phyloP scores from a whole-genome alignment of 35 echinoderm and acorn worm genomes.

The Eucidaris tribuloides region DNA sequence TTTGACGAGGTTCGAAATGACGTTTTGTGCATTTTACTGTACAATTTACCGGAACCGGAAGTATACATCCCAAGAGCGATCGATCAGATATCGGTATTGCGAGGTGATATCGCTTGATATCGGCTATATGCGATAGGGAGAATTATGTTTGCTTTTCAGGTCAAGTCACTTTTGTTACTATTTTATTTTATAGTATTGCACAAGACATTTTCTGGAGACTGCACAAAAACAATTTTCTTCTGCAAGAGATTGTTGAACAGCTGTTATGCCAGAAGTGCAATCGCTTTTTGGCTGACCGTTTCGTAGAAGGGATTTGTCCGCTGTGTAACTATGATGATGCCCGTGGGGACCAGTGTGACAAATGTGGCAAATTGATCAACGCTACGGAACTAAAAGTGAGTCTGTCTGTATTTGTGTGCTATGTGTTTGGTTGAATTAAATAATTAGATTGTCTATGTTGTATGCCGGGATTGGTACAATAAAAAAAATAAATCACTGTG shows the following conservation, averaged over 20 bases:
- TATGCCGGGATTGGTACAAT: no score
- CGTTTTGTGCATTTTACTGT: no score
- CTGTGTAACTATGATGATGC: constrained; percentile 96
- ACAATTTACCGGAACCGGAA: no score
- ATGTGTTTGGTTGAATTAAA: background rate
- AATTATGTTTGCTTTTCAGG: no score
- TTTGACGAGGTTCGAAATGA: no score
- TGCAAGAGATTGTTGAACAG: constrained; percentile 87
- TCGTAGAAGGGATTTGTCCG: constrained; percentile 93
- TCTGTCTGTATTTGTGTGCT: background rate
- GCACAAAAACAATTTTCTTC: constrained; percentile 47
- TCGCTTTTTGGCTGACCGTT: constrained; percentile 89
- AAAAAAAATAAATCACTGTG: no score
- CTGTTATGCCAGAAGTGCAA: constrained; percentile 84
- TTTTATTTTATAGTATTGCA: constrained; percentile 91
- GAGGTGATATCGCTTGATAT: no score
- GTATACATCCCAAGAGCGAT: no score
- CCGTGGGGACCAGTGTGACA: constrained; percentile 94
- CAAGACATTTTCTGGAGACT: constrained; percentile 94
- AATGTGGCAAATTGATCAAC: constrained; percentile 97
- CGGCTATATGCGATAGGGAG: no score
- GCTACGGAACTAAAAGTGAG: constrained; percentile 88
- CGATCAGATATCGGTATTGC: no score
- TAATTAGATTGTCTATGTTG: background rate
- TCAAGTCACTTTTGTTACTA: no score